Evolutionary conservation across 1,140 invertebrate genomes (phyloP), one percentile per base, ranked within the genome.

Genomic region (Chlorops oryzae): DNA sequence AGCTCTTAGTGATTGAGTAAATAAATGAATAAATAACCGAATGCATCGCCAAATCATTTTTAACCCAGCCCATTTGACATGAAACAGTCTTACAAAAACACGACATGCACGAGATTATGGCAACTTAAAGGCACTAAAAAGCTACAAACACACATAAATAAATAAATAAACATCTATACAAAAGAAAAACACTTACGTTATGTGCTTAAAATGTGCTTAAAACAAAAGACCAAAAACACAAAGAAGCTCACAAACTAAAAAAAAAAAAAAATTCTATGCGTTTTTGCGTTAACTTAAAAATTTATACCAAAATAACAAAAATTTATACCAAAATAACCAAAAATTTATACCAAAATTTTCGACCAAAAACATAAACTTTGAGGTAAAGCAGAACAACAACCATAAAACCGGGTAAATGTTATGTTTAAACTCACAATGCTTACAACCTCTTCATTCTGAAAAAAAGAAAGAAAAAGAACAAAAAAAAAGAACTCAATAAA

Each of bases 371-470:
- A 22, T 20, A 42, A 50, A 42, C 17, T 20, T 28, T 28, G 27
- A 27, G 28, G 15, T 20, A 43, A 27, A 49, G 52, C 40, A 17
- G 42, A 63, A 15, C 52, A 58, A 56, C 21, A 18, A 47, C 55
- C 55, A 55, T 58, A n/a, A n/a, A n/a, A n/a, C n/a, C n/a, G n/a
- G n/a, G n/a, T n/a, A n/a, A n/a, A n/a, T n/a, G n/a, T n/a, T n/a
- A n/a, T 51, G 50, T 50, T 50, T 61, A 48, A 50, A 69, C 66
- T 70, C 65, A 70, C 66, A 53, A 70, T 66, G 63, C 62, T 70
- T 57, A 63, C 66, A 66, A 70, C 65, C 66, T 66, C 47, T 59
- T 65, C 65, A 62, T 66, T 70, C 66, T 70, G 65, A 65, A 69
- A 69, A 47, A 60, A 57, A 51, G 61, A 59, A 62, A 53, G 63